phyloP scores from a whole-genome alignment of 2,113 vertebrate genomes.

The Tachuris rubrigastra region DNA sequence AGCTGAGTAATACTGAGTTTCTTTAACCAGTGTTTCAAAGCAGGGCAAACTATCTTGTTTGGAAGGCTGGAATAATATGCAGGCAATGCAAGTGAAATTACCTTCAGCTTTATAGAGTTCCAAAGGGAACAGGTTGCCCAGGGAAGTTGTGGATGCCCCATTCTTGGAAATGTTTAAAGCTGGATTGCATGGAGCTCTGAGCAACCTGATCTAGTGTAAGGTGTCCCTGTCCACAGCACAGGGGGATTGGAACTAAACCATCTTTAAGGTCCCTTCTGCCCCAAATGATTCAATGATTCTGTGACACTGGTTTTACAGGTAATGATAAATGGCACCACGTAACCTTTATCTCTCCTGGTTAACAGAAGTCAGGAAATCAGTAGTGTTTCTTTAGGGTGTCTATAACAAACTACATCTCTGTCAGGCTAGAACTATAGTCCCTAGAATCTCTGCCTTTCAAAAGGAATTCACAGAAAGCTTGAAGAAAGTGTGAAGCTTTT shows the following conservation, averaged over 20 bases:
- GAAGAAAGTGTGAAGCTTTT: background rate
- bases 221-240: background rate
- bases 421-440: background rate
- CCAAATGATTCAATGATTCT: background rate
- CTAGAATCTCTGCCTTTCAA: background rate
- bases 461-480: background rate
- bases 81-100: background rate
- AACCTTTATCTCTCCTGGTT: background rate
- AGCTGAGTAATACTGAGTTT: background rate
- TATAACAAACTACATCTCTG: background rate
- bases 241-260: background rate
- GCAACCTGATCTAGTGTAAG: background rate
- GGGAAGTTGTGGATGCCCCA: background rate
- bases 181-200: background rate
- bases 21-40: background rate
- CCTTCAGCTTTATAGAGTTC: background rate
- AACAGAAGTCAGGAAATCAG: background rate
- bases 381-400: background rate
- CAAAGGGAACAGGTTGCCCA: background rate
- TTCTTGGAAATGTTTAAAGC: background rate
- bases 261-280: background rate
- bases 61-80: background rate
- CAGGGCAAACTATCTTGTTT: background rate
- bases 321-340: background rate
- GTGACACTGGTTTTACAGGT: background rate